Percentiles rank a stretch among this genome's conserved stretches.
Conservation (phyloP, 1,140 invertebrate genomes). For the Procambarus virginalis region DNA sequence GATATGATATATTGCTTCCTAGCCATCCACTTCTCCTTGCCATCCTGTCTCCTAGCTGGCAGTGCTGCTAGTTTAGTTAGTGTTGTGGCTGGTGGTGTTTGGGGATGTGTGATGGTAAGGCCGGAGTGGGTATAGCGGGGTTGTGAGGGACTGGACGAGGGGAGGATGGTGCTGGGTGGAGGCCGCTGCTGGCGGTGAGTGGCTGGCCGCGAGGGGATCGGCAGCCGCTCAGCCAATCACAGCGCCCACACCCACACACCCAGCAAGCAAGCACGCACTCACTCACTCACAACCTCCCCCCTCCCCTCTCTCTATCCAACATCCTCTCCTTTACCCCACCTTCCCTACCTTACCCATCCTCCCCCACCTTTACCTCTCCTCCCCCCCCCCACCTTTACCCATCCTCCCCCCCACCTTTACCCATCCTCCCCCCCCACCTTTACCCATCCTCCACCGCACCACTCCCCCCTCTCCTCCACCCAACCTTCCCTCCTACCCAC, state of each 20-base stretch:
- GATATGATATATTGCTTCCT: no score
- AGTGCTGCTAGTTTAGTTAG: neutral
- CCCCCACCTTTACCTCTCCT: neutral
- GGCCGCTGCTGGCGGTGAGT: neutral
- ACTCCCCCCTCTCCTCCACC: neutral
- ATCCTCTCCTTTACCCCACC: neutral
- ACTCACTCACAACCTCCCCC: neutral
- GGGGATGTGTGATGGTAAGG: neutral
- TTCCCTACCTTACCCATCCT: neutral
- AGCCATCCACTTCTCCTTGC: neutral
- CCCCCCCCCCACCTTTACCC: neutral
- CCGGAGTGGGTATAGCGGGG: neutral
- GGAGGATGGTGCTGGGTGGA: neutral
- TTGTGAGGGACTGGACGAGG: neutral
- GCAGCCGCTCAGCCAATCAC: conserved; percentile 26
- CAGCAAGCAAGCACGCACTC: conserved; percentile 21
- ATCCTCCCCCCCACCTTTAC: neutral
- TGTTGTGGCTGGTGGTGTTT: neutral
- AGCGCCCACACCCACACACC: conserved; percentile 39
- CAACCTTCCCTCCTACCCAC: neutral
- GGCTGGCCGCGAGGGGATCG: conserved; percentile 22
- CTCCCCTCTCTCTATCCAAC: neutral
- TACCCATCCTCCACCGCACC: neutral
- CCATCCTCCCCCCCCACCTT: neutral
- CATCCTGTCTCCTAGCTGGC: neutral